phyloP scores from a whole-genome alignment of 2,888 invertebrate species.

The Acanthosepion pharaonis region DNA sequence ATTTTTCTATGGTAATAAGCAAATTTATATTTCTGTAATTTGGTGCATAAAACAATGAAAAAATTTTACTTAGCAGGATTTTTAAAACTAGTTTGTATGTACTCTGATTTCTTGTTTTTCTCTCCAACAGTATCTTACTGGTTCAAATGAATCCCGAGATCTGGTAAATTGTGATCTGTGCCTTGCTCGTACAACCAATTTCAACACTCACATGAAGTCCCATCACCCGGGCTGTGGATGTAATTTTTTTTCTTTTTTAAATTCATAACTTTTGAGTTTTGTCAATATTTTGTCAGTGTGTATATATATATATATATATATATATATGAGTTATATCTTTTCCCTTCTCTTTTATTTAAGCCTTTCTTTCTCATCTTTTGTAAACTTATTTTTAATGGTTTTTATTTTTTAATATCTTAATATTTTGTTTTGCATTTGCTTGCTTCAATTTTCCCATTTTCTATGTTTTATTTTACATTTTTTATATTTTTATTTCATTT shows the following conservation, averaged over 20 bases:
- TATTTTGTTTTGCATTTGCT: too few species aligned
- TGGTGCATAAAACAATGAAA: background rate
- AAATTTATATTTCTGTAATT: background rate
- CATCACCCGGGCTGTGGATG: constrained; percentile 79
- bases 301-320: background rate
- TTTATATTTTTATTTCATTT: too few species aligned
- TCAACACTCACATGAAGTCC: constrained; percentile 76
- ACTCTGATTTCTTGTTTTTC: background rate
- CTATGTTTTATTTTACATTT: too few species aligned
- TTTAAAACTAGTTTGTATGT: background rate
- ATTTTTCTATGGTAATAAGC: too few species aligned
- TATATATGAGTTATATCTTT: background rate
- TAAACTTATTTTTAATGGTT: too few species aligned
- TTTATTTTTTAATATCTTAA: too few species aligned
- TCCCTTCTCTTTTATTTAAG: too few species aligned
- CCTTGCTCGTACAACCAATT: constrained; percentile 74
- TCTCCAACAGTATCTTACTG: background rate
- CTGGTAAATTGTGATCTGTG: constrained; percentile 76
- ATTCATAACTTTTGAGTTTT: background rate
- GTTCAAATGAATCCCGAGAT: constrained; percentile 47
- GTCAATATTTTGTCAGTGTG: background rate
- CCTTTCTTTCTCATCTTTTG: too few species aligned
- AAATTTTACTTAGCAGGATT: background rate
- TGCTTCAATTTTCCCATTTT: too few species aligned
- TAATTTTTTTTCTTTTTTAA: constrained; percentile 51